phyloP scores from a whole-genome alignment of 2,888 invertebrate species.

The Caenorhabditis doughertyi region DNA sequence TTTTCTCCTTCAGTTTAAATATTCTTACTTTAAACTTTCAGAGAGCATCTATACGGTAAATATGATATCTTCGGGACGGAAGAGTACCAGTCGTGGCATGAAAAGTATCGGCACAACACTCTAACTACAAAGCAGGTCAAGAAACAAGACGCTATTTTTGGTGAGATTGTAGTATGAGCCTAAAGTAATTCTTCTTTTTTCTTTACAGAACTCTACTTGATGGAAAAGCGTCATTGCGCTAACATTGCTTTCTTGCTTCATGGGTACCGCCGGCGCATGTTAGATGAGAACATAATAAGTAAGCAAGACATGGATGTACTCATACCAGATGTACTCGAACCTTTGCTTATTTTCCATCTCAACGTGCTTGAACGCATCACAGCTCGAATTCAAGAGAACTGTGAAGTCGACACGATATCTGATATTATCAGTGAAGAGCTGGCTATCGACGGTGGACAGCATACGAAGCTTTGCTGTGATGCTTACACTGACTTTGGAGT shows the following conservation, averaged over 20 bases:
- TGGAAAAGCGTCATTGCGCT: slow-evolving; percentile 74
- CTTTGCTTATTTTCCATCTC: slow-evolving; percentile 80
- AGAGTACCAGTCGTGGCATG: slow-evolving; percentile 72
- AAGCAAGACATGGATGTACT: slow-evolving; percentile 68
- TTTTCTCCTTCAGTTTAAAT: not conserved
- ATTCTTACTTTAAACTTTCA: slow-evolving; percentile 15
- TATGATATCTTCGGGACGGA: slow-evolving; percentile 66
- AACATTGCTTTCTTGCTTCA: slow-evolving; percentile 74
- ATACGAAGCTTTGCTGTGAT: slow-evolving; percentile 62
- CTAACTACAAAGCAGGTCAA: slow-evolving; percentile 68
- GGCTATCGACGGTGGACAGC: slow-evolving; percentile 48
- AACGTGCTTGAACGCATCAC: slow-evolving; percentile 76
- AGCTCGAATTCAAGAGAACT: slow-evolving; percentile 66
- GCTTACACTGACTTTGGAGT: slow-evolving; percentile 75
- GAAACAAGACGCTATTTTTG: slow-evolving; percentile 75
- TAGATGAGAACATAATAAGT: slow-evolving; percentile 69
- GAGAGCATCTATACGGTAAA: slow-evolving; percentile 64
- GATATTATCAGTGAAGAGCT: slow-evolving; percentile 77
- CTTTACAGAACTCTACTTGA: slow-evolving; percentile 69
- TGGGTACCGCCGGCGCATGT: slow-evolving; percentile 70
- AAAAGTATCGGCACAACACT: slow-evolving; percentile 69
- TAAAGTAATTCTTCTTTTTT: too few relatives aligned
- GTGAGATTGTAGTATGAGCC: slow-evolving; percentile 51
- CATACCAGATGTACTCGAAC: slow-evolving; percentile 80
- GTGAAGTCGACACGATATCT: slow-evolving; percentile 76